Base-by-base conservation (phyloP, 2,113 vertebrate genomes). In the Tachysurus fulvidraco region DNA sequence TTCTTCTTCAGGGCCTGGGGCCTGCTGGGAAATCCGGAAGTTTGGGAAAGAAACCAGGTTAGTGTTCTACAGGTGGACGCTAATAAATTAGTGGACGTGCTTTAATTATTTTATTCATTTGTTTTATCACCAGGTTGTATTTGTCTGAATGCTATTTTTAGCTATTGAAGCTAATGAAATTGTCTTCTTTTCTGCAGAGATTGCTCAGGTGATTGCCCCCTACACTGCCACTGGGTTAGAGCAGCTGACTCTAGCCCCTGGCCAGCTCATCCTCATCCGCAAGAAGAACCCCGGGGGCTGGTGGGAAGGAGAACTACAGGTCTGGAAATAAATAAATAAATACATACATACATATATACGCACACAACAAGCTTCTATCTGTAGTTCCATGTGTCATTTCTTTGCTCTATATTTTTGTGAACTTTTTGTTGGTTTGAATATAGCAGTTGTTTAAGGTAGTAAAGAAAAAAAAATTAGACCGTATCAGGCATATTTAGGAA, bases 231-330 rank as follows among this genome's bases (percentile, higher is more conserved):
- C 98, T 0, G 98, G 98, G 64, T 95, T 97, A 0, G 98, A 99
- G 92, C 98, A 99, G 92, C 96, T 99, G 73, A 99, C 98, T 0
- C 92, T 99, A 86, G 98, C 98, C 87, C 97, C 98, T 0, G 98
- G 98, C 25, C 98, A 99, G 91, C 93, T 99, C 88, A 99, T 99
- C 91, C 95, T 99, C 92, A 98, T 99, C 91, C 96, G 98, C 62
- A 99, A 99, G 91, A 99, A 99, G 94, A 99, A 98, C 91, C 97
- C 98, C 1, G 97, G 98, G n/a, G 98, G 98, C 90, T 99, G 98
- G 98, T 99, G 98, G 98, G 98, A 99, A 94, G 98, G 98, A 88
- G 98, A 99, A 80, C 96, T 99, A 41, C 98, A 99, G 95, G 98
- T 99, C 89, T 90, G 91, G 93, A 17, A 82, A 81, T 76, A 84